Base-by-base conservation (phyloP, 2,113 vertebrate genomes). In the Zootoca vivipara region DNA sequence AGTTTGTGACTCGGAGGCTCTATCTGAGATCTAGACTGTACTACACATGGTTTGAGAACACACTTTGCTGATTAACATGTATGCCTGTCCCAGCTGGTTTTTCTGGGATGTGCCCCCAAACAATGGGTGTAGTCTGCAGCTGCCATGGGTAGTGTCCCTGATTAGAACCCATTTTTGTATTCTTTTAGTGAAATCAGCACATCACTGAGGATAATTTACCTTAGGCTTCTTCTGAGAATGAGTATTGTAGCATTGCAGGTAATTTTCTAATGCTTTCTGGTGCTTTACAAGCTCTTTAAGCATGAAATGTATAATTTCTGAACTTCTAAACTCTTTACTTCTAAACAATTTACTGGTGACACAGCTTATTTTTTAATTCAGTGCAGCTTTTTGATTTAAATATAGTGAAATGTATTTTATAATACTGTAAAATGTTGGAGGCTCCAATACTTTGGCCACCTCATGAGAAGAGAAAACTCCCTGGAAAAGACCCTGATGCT, bases 311-410 rank as follows among this genome's bases (percentile, higher is more conserved):
- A 33, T 89, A 30, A 5, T 40, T 26, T 65, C 1, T 40, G 73
- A 89, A 30, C 10, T 64, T 3, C 26, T 87, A 2, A 42, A 40
- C 7, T 7, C 26, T 1, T 15, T 0, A 58, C 0, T 81, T 56
- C 2, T 56, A 46, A 6, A 20, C 30, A 0, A 7, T 90, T 85
- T 92, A 77, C 24, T 30, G 7, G 16, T 73, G 38, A 10, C 56
- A 65, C 62, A 78, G 15, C 28, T 46, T 65, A 22, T 85, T 62
- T 83, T 83, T 64, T 40, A 77, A 38, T 13, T 64, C 30, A 77
- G 33, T 13, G 67, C 1, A 4, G 8, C 15, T 92, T 87, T 15
- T 56, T 2, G 62, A 0, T 0, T 56, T 79, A 24, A 85, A 72
- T n/a, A 78, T 0, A 85, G 40, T 4, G 0, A 24, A 28, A 24